Evolutionary conservation across 2,113 vertebrate species (phyloP).

Genomic region (Rhinopomastus cyanomelas): DNA sequence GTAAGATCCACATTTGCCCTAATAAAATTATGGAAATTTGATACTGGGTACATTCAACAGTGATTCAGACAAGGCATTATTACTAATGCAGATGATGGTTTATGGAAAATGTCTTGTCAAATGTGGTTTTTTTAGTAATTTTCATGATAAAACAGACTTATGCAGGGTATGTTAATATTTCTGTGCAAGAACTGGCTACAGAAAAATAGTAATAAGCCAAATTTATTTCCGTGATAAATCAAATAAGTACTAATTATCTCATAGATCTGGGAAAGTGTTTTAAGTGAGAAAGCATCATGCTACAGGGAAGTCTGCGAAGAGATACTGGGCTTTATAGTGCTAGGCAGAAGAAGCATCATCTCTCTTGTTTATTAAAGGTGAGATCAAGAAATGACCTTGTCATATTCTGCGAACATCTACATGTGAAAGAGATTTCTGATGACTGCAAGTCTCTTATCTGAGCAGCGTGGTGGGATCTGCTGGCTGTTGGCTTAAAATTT

Average conservation of each 20-base stretch:
- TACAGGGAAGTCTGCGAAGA: not conserved
- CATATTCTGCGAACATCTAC: not conserved
- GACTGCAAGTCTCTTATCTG: not conserved
- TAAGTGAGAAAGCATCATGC: not conserved
- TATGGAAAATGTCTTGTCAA: not conserved
- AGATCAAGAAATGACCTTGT: not conserved
- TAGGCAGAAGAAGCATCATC: not conserved
- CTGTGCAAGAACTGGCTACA: not conserved
- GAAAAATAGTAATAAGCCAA: slow-evolving; percentile 5
- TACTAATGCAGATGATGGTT: slow-evolving; percentile 7
- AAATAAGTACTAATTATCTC: not conserved
- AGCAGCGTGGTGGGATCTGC: not conserved
- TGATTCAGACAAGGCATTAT: slow-evolving; percentile 6
- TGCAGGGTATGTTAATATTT: not conserved
- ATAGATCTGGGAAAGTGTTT: not conserved
- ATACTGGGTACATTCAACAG: not conserved
- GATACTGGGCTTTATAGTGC: not conserved
- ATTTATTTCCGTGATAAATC: not conserved
- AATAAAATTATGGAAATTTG: not conserved
- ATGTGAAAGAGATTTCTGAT: not conserved
- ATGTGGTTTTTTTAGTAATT: not conserved
- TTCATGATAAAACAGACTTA: not conserved
- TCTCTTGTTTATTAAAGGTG: not conserved
- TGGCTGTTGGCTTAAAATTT: not conserved
- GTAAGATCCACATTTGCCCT: not conserved